Evolutionary conservation across 2,113 vertebrate genomes (phyloP), one percentile per base, ranked within the genome.

Genomic region (Siniperca knerii): DNA sequence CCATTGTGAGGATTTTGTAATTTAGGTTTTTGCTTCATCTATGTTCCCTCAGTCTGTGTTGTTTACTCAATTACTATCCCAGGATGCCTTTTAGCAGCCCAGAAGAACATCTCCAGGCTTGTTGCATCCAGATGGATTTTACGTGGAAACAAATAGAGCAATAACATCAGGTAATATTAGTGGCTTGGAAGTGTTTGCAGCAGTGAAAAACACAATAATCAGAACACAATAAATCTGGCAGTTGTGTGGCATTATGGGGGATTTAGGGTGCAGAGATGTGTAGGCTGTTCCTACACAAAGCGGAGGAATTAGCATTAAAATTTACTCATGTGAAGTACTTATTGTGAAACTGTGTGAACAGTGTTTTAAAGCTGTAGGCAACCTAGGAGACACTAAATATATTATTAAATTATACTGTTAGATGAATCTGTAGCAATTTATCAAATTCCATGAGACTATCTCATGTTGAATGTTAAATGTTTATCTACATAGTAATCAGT

Each of bases 11-110:
- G 18, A 74, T 64, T 84, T 71, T 0, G 46, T 29, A 13, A 42
- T 81, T 33, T 55, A 76, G 29, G 42, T 54, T 79, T 48, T 85
- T 35, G 25, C 66, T 64, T 40, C 10, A 52, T 65, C 57, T 37
- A 2, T 23, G 21, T 68, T 50, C 33, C 20, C 3, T 73, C 25
- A 42, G 23, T 10, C 0, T 70, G 42, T 23, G 16, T 35, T 62
- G 0, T 20, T 73, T n/a, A 62, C 50, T 74, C 37, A 52, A 13
- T 75, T 44, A 58, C 21, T 57, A 66, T 76, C 55, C 40, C 55
- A 68, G 4, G 60, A 83, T 52, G 48, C 37, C 25, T 55, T 66
- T 25, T 48, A 10, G 15, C 29, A 75, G 2, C 20, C 42, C 35
- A 0, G 3, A 15, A 16, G 7, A 61, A 67, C 42, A 33, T 40